These are phyloP conservation scores for Digitonthophagus gazella DNA, from an alignment of 2,888 invertebrate species.

Conservation along the genomic window DNA sequence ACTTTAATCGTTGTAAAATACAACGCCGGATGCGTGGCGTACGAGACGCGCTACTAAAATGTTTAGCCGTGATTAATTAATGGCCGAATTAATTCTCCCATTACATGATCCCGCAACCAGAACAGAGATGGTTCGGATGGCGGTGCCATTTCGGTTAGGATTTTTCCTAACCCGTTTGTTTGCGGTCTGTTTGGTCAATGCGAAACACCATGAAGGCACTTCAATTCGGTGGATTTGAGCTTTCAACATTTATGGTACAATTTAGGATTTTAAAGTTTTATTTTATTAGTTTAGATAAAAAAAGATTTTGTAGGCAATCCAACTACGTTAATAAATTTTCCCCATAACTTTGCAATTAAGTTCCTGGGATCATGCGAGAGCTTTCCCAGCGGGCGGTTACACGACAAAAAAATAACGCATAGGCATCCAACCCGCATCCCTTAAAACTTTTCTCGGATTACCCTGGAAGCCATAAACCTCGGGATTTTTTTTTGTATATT, in stretches of 20 bases:
- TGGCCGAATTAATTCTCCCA: constrained; percentile 6
- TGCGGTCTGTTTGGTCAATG: not conserved
- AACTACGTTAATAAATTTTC: not conserved
- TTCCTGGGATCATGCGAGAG: not conserved
- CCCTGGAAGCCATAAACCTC: constrained; percentile 10
- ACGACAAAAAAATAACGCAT: not conserved
- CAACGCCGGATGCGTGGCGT: not conserved
- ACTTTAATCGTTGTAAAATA: constrained; percentile 46
- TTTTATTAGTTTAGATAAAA: too few species aligned
- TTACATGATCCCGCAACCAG: not conserved
- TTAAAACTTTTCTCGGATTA: constrained; percentile 3
- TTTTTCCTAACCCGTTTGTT: constrained; percentile 2
- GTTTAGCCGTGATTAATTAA: constrained; percentile 16
- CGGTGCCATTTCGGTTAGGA: not conserved
- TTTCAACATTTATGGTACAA: too few species aligned
- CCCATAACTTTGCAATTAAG: constrained; percentile 10
- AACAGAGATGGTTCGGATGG: constrained; percentile 3
- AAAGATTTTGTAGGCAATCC: too few species aligned
- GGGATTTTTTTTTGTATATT: constrained; percentile 4
- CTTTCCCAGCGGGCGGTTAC: not conserved
- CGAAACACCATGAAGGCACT: not conserved
- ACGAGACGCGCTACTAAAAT: constrained; percentile 2
- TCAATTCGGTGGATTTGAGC: not conserved
- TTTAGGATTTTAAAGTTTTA: constrained; percentile 3
- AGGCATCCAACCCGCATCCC: constrained; percentile 3